Percentiles rank a stretch among this genome's conserved stretches.
phyloP scores from a whole-genome alignment of 1,140 invertebrate species.

The Anoplophora glabripennis region DNA sequence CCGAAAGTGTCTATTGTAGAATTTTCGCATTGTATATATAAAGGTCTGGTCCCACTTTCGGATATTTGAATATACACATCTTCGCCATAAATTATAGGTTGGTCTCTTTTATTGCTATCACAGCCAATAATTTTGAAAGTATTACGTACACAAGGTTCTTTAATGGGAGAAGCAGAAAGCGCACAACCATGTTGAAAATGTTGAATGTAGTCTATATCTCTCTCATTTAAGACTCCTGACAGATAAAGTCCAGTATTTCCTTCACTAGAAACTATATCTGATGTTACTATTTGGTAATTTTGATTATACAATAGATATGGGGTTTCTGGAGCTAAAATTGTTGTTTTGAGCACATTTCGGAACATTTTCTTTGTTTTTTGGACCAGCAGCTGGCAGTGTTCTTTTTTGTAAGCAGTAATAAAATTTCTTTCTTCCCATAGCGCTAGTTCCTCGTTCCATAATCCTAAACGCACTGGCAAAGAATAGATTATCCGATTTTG shows the following conservation, averaged over 20 bases:
- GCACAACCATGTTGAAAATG: conserved; percentile 42
- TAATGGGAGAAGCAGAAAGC: conserved; percentile 35
- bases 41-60: conserved; percentile 23
- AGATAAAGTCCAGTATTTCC: conserved; percentile 36
- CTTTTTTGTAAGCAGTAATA: conserved; percentile 40
- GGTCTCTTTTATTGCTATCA: conserved; percentile 27
- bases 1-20: conserved; percentile 28
- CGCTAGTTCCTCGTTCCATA: conserved; percentile 43
- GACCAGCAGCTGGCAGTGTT: conserved; percentile 39
- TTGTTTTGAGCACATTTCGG: conserved; percentile 37
- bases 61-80: conserved; percentile 41
- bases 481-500: conserved; percentile 41
- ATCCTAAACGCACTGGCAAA: conserved; percentile 35
- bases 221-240: conserved; percentile 42
- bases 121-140: conserved; percentile 38
- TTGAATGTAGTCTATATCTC: conserved; percentile 38
- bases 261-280: conserved; percentile 28
- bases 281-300: conserved; percentile 40
- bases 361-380: conserved; percentile 44
- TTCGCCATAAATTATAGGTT: conserved; percentile 39
- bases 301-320: conserved; percentile 32
- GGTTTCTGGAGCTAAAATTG: conserved; percentile 27
- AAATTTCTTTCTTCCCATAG: conserved; percentile 35
- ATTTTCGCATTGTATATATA: conserved; percentile 44
- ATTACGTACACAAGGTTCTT: conserved; percentile 37